phyloP scores from a whole-genome alignment of 2,888 invertebrate genomes.

The Periphyllus acericola region DNA sequence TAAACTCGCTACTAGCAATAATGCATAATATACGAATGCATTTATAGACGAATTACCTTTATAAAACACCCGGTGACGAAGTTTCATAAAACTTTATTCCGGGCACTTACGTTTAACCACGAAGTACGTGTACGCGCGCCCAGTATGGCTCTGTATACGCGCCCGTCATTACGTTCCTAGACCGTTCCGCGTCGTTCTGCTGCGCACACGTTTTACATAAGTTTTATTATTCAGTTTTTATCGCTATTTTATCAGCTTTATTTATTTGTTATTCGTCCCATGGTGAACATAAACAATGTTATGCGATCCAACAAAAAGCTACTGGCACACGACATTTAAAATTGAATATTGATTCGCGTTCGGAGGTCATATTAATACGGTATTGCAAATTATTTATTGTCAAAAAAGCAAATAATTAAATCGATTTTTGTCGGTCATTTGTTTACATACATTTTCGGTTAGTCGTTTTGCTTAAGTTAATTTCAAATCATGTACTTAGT shows the following conservation, averaged over 20 bases:
- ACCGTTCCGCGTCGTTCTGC: background rate
- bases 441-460: too few relatives aligned
- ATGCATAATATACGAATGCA: conserved; percentile 19
- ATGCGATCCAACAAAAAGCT: conserved; percentile 1
- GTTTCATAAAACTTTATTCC: conserved; percentile 35
- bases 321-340: background rate
- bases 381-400: background rate
- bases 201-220: background rate
- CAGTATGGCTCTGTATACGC: background rate
- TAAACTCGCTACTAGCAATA: conserved; percentile 7
- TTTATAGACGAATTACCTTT: conserved; percentile 41
- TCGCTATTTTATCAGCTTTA: background rate
- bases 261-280: conserved; percentile 29
- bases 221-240: conserved; percentile 9
- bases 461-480: too few relatives aligned
- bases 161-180: background rate
- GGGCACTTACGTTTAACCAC: background rate
- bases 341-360: conserved; percentile 11
- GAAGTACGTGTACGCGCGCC: background rate
- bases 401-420: background rate
- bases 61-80: conserved; percentile 21
- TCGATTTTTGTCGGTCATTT: background rate
- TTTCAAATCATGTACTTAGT: too few relatives aligned
- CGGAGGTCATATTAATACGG: background rate
- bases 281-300: conserved; percentile 19